Evolutionary conservation across 2,888 invertebrate genomes (phyloP).

Genomic region (Drosophila basisetae): DNA sequence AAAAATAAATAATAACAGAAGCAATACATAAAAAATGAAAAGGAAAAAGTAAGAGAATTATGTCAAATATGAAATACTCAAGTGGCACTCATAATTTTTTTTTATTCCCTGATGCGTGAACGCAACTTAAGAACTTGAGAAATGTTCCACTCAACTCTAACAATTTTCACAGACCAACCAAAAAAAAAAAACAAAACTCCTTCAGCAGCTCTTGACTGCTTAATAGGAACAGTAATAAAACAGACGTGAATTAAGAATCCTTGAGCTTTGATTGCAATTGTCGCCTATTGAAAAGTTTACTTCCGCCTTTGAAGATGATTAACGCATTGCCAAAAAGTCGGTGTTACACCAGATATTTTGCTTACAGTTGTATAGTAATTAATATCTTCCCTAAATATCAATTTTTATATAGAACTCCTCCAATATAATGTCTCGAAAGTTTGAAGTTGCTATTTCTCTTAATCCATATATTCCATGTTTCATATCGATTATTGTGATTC

Average conservation of each 20-base stretch:
- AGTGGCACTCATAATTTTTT: constrained; percentile 67
- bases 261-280: constrained; percentile 33
- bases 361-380: not conserved
- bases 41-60: constrained; percentile 11
- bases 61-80: constrained; percentile 36
- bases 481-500: not conserved
- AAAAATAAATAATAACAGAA: constrained; percentile 34
- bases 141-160: constrained; percentile 33
- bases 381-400: not conserved
- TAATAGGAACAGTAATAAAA: constrained; percentile 3
- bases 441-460: not conserved
- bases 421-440: not conserved
- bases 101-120: constrained; percentile 48
- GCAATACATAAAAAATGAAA: constrained; percentile 3
- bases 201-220: constrained; percentile 27
- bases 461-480: not conserved
- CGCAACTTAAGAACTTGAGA: constrained; percentile 52
- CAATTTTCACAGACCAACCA: constrained; percentile 6
- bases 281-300: not conserved
- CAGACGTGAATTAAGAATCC: constrained; percentile 22
- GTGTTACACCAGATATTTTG: not conserved
- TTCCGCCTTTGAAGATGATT: not conserved
- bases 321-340: not conserved
- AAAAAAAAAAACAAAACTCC: constrained; percentile 6
- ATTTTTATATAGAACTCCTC: not conserved